Percentiles rank a stretch among this genome's conserved stretches.
Evolutionary conservation across 1,140 invertebrate genomes (phyloP).

Genomic region (Anoplophora glabripennis): DNA sequence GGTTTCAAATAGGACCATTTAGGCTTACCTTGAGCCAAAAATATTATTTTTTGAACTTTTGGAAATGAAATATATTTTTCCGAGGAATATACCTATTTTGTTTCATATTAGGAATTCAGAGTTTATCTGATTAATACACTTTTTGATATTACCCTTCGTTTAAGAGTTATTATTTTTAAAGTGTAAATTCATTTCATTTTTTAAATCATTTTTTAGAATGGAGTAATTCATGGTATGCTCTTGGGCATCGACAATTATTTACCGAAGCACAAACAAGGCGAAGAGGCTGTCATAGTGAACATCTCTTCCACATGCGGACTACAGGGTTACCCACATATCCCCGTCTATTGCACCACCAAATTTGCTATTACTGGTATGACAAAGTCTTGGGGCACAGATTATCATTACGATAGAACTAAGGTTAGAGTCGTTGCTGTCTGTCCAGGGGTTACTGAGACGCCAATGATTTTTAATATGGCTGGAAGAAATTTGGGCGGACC

Average conservation of each 20-base stretch:
- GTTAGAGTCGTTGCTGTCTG: conserved; percentile 43
- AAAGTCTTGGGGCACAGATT: conserved; percentile 21
- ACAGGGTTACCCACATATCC: conserved; percentile 19
- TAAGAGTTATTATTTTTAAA: too few relatives aligned
- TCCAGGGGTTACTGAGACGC: conserved; percentile 43
- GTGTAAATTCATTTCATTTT: background rate
- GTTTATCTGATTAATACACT: too few relatives aligned
- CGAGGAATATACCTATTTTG: too few relatives aligned
- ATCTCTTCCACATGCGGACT: conserved; percentile 31
- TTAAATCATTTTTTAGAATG: conserved; percentile 38
- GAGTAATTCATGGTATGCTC: conserved; percentile 29
- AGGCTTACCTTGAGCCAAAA: too few relatives aligned
- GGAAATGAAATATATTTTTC: too few relatives aligned
- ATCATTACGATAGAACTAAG: conserved; percentile 34
- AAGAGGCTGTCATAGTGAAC: conserved; percentile 36
- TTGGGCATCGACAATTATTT: conserved; percentile 38
- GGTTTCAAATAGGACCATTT: too few relatives aligned
- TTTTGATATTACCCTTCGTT: too few relatives aligned
- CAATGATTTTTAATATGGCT: conserved; percentile 21
- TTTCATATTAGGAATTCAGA: too few relatives aligned
- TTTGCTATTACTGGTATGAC: conserved; percentile 31
- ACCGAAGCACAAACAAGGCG: conserved; percentile 25
- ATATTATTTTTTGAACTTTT: too few relatives aligned
- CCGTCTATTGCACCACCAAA: conserved; percentile 36
- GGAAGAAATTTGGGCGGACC: conserved; percentile 19